Evolutionary conservation across 2,888 invertebrate species (phyloP), one percentile per base, ranked within the genome.

Genomic region (Sphaerophoria taeniata): DNA sequence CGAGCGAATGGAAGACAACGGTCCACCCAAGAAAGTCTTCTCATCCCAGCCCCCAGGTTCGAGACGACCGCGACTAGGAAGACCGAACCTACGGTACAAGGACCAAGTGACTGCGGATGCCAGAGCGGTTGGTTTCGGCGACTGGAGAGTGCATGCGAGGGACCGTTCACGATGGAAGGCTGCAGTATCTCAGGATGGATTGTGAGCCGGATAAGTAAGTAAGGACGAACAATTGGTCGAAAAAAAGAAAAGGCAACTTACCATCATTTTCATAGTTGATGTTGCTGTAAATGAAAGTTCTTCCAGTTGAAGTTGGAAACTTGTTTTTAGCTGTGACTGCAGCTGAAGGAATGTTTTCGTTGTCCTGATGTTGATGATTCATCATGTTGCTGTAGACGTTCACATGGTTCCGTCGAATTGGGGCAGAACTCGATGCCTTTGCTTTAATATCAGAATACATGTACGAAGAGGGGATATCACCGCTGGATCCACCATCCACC

Each of bases 331-430:
- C 71, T 9, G 53, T 43, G 43, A 93, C 93, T 87, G 93, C 94
- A 78, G 93, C 92, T 34, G 16, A 47, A 11, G 9, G 36, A 93
- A 93, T 71, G 93, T 93, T 33, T 89, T 90, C 5, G 11, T 24
- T 24, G 1, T 24, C 11, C 74, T 93, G 73, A 88, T 89, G 72
- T 88, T 89, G 70, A 14, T 73, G 90, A 89, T 89, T 63, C 39
- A 24, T 24, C 24, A 83, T 88, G 53, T 88, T 89, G 36, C 89
- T 91, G 69, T 85, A 85, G 1, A 72, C 69, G 34, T 75, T 83
- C 0, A 73, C 12, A 9, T 36, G 49, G 4, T 71, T 74, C 9
- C 55, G 78, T 43, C 70, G 73, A 11, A 9, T n/a, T 34, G 69
- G 36, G 12, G 60, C 36, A 34, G 43, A 43, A 9, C 43, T 12